Conservation (phyloP, 2,797 vertebrate species). For the Nannoperca australis region DNA sequence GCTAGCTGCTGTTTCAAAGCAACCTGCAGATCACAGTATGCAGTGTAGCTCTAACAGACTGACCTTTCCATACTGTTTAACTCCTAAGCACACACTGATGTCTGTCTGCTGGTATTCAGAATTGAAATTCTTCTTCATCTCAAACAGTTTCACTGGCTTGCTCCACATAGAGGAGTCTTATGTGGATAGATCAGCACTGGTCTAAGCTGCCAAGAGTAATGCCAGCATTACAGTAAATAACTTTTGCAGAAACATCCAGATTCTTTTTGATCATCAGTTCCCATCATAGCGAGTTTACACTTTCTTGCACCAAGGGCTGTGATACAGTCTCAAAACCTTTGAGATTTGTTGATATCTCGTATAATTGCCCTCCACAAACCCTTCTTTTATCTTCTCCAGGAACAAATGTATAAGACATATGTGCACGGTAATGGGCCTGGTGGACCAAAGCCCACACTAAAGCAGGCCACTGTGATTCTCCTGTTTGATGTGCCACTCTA, state of each 20-base stretch:
- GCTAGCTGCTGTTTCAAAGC: constrained; percentile 2
- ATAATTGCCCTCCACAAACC: constrained; percentile 16
- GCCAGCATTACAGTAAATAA: not conserved
- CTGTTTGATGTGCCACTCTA: constrained; percentile 71
- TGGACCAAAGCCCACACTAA: constrained; percentile 36
- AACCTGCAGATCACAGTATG: not conserved
- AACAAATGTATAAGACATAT: constrained; percentile 31
- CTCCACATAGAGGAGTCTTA: constrained; percentile 7
- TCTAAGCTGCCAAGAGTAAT: constrained; percentile 20
- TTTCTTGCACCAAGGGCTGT: not conserved
- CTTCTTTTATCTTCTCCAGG: constrained; percentile 42
- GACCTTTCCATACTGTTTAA: not conserved
- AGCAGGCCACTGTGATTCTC: constrained; percentile 40
- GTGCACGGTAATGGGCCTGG: constrained; percentile 40
- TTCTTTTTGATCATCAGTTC: constrained; percentile 30
- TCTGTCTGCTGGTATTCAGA: constrained; percentile 11
- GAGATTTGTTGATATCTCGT: constrained; percentile 22
- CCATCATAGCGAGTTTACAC: not conserved
- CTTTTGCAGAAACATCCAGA: constrained; percentile 20
- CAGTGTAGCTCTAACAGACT: not conserved
- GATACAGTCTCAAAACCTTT: constrained; percentile 23
- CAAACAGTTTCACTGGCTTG: not conserved
- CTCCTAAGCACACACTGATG: constrained; percentile 1
- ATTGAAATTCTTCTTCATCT: constrained; percentile 12
- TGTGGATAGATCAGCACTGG: constrained; percentile 11